Evolutionary conservation across 1,140 invertebrate genomes (phyloP), one percentile per base, ranked within the genome.

Genomic region (Drosophila subobscura): DNA sequence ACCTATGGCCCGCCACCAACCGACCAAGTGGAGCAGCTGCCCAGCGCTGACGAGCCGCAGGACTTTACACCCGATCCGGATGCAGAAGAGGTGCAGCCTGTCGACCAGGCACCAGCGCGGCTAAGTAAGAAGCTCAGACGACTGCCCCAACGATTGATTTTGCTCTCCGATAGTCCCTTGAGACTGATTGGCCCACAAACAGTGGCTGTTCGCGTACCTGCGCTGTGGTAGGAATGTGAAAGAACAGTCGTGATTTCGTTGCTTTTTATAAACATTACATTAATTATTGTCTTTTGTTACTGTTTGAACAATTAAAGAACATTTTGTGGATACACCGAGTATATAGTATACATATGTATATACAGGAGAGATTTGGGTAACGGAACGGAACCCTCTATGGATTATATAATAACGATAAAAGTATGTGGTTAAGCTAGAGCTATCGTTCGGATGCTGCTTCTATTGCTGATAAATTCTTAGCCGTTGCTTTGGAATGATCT

Each of bases 281-380:
- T 85, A 65, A 78, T 86, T 86, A 86, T 86, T 86, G 81, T 86
- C 81, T 47, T 77, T 88, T 74, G 73, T 86, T 86, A 85, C 49
- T 50, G 46, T 68, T 67, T 81, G 25, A 86, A 83, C 44, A 61
- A 76, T 79, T 68, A 81, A 74, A 74, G 67, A 71, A 59, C 66
- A 46, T 71, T 54, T 23, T 64, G 45, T 23, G 44, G 53, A 70
- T 71, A 71, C 53, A 71, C 66, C 66, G 7, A 70, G 46, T 71
- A 46, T 56, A 83, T 77, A 58, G 46, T 37, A 46, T 66, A 76
- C 20, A 53, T 64, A 25, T 51, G 61, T 59, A 59, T 58, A 68
- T 50, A 51, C 22, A 49, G 25, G 33, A 27, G 53, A 55, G 23
- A 53, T 72, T 52, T 23, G 25, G 49, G 47, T 37, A 61, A 47